A percentile compares a stretch with the other conserved stretches of the same genome.
phyloP scores from a whole-genome alignment of 2,113 vertebrate species.

The Xiphophorus couchianus region DNA sequence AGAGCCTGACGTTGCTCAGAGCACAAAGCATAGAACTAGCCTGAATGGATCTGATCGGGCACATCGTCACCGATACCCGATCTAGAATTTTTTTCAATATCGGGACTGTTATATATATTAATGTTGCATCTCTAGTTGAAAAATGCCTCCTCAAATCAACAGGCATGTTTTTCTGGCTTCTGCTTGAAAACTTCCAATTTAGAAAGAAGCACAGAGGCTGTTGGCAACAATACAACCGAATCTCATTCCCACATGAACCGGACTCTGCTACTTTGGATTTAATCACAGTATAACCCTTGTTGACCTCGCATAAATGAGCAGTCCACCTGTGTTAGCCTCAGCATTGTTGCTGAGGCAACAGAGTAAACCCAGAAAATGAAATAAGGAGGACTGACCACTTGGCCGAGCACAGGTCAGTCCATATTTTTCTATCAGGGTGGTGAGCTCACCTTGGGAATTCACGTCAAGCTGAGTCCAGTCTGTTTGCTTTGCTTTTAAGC shows the following conservation, averaged over 20 bases:
- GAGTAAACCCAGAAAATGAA: slow-evolving; percentile 61
- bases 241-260: slow-evolving; percentile 13
- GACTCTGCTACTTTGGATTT: slow-evolving; percentile 69
- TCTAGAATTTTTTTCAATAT: too few species aligned
- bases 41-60: too few species aligned
- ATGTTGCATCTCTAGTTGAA: background rate
- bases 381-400: slow-evolving; percentile 60
- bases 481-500: slow-evolving; percentile 52
- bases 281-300: slow-evolving; percentile 72
- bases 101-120: too few species aligned
- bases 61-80: too few species aligned
- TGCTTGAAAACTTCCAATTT: slow-evolving; percentile 22
- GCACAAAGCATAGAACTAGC: too few species aligned
- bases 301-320: slow-evolving; percentile 78
- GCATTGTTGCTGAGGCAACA: slow-evolving; percentile 72
- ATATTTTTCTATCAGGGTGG: slow-evolving; percentile 57
- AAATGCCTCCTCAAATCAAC: slow-evolving; percentile 24
- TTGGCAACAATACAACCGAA: slow-evolving; percentile 54
- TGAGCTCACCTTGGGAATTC: slow-evolving; percentile 60
- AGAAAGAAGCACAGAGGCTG: slow-evolving; percentile 32
- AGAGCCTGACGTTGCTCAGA: too few species aligned
- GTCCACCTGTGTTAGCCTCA: slow-evolving; percentile 76
- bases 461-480: slow-evolving; percentile 50
- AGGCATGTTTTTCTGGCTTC: slow-evolving; percentile 36
- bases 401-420: slow-evolving; percentile 54